phyloP scores from a whole-genome alignment of 2,888 invertebrate species.

The Troides oblongomaculatus region DNA sequence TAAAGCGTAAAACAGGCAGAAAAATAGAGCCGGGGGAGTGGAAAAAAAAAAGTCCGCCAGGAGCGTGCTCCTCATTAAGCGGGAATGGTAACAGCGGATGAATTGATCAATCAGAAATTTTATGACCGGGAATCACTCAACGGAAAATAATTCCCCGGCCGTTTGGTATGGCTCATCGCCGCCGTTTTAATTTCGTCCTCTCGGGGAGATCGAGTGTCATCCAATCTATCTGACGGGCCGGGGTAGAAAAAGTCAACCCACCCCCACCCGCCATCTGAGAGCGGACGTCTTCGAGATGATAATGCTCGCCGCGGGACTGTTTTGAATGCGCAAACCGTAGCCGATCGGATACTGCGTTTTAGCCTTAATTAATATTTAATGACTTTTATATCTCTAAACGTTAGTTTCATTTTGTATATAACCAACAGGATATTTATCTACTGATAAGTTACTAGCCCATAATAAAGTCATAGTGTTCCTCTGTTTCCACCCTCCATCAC shows the following conservation, averaged over 20 bases:
- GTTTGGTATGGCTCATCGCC: constrained; percentile 75
- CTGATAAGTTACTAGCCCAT: too few species aligned
- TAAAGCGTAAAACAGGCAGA: constrained; percentile 74
- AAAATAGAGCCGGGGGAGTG: constrained; percentile 65
- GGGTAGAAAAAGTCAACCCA: constrained; percentile 55
- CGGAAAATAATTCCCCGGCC: constrained; percentile 77
- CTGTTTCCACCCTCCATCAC: too few species aligned
- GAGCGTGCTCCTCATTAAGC: constrained; percentile 75
- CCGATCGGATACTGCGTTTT: background rate
- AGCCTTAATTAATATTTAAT: background rate
- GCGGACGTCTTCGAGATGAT: constrained; percentile 54
- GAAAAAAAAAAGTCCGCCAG: constrained; percentile 61
- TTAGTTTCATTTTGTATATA: too few species aligned
- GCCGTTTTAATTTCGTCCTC: constrained; percentile 78
- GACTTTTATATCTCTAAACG: too few species aligned
- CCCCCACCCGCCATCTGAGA: constrained; percentile 39
- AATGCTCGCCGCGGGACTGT: constrained; percentile 63
- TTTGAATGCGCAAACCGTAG: constrained; percentile 34
- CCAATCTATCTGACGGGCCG: constrained; percentile 76
- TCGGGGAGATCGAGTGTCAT: constrained; percentile 79
- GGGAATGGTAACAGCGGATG: constrained; percentile 73
- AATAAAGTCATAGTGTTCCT: too few species aligned
- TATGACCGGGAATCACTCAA: constrained; percentile 79
- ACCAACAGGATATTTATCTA: too few species aligned
- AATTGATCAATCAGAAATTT: constrained; percentile 80